A percentile compares a stretch with the other conserved stretches of the same genome.
These are phyloP conservation scores for Hemicrepidius hirtus DNA, from an alignment of 2,888 invertebrate genomes.

Conservation along the genomic window DNA sequence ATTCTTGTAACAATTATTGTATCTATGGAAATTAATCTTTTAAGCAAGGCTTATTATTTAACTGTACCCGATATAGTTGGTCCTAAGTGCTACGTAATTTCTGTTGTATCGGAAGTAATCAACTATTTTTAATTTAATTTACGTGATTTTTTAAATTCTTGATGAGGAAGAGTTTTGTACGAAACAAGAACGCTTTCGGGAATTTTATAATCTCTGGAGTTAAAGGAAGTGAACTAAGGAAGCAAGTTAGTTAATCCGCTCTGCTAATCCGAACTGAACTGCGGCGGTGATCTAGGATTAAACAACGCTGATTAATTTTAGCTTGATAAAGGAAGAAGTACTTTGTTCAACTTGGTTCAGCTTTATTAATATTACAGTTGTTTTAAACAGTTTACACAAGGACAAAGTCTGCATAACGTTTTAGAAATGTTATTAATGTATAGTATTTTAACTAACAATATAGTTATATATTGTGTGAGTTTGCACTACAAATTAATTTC, in stretches of 20 bases:
- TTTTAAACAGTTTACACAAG: constrained; percentile 51
- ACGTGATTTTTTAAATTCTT: too few relatives aligned
- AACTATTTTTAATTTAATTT: too few relatives aligned
- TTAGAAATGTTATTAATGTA: constrained; percentile 22
- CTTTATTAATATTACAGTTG: constrained; percentile 52
- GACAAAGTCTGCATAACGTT: constrained; percentile 41
- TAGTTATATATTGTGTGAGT: not conserved
- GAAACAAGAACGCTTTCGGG: constrained; percentile 23
- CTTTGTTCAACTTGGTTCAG: constrained; percentile 61
- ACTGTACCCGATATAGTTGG: too few relatives aligned
- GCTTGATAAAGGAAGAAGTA: constrained; percentile 61
- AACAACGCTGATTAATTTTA: constrained; percentile 63
- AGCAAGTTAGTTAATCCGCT: constrained; percentile 58
- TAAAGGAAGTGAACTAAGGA: constrained; percentile 50
- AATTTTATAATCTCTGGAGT: constrained; percentile 38
- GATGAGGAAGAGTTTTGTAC: too few relatives aligned
- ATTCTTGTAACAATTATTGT: too few relatives aligned
- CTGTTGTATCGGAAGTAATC: too few relatives aligned
- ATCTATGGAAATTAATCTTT: too few relatives aligned
- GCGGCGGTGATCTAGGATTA: constrained; percentile 63
- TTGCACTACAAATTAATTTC: not conserved
- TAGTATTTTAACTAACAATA: not conserved
- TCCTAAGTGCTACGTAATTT: too few relatives aligned
- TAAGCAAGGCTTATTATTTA: too few relatives aligned
- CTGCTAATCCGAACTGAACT: constrained; percentile 61